phyloP scores from a whole-genome alignment of 2,888 invertebrate species.

The Nymphalis urticae region DNA sequence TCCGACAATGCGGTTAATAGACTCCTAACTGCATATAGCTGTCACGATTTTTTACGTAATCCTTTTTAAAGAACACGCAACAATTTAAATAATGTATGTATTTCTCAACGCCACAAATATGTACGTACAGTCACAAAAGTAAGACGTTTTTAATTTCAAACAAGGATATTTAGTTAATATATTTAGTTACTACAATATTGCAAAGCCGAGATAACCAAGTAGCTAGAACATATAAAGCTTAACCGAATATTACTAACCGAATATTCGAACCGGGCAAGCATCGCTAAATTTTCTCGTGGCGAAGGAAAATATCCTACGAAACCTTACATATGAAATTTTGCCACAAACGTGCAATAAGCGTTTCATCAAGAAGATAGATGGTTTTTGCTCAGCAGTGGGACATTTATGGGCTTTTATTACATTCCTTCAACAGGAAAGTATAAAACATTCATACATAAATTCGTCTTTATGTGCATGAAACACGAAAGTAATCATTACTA shows the following conservation, averaged over 20 bases:
- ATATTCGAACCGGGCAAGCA: too few relatives aligned
- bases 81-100: constrained; percentile 13
- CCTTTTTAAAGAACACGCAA: constrained; percentile 16
- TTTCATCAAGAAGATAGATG: too few relatives aligned
- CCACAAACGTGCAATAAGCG: too few relatives aligned
- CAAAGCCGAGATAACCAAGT: too few relatives aligned
- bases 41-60: constrained; percentile 25
- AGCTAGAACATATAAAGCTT: too few relatives aligned
- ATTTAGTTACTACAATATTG: too few relatives aligned
- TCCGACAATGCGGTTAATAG: constrained; percentile 24
- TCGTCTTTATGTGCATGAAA: constrained; percentile 5
- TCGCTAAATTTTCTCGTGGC: too few relatives aligned
- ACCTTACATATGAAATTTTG: too few relatives aligned
- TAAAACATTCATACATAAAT: background rate
- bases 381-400: too few relatives aligned
- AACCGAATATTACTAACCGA: too few relatives aligned
- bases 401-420: too few relatives aligned
- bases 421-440: background rate
- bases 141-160: background rate
- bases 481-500: constrained; percentile 20
- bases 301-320: too few relatives aligned
- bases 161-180: background rate
- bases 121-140: background rate
- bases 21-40: constrained; percentile 19
- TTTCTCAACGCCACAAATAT: constrained; percentile 2